A percentile compares a stretch with the other conserved stretches of the same genome.
phyloP scores from a whole-genome alignment of 2,888 invertebrate genomes.

The Mactromeris polynyma region DNA sequence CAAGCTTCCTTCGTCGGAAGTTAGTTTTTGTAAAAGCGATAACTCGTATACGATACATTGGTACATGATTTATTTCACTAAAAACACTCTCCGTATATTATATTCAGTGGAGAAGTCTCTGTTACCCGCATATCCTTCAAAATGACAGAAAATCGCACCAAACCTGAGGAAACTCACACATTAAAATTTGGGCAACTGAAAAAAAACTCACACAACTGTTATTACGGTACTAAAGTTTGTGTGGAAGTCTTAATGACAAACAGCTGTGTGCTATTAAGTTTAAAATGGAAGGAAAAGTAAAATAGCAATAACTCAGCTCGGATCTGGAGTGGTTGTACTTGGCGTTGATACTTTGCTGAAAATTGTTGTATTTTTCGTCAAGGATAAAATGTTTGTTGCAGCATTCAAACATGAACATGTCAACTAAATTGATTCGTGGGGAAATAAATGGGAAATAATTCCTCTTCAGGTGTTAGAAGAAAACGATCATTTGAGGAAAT shows the following conservation, averaged over 20 bases:
- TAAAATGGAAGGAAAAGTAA: constrained; percentile 34
- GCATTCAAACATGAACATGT: neutral
- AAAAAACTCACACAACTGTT: constrained; percentile 47
- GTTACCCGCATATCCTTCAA: neutral
- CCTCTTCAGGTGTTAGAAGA: neutral
- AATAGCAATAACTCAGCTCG: constrained; percentile 22
- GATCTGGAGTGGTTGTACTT: constrained; percentile 22
- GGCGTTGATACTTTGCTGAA: neutral
- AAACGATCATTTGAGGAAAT: neutral
- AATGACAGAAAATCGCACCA: constrained; percentile 43
- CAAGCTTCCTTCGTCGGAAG: neutral
- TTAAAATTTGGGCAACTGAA: constrained; percentile 39
- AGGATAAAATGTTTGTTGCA: neutral
- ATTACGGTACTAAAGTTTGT: constrained; percentile 41
- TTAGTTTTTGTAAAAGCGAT: neutral
- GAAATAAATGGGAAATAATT: constrained; percentile 11
- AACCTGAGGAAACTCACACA: constrained; percentile 37
- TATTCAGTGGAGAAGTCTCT: neutral
- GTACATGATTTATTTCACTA: neutral
- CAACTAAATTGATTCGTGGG: constrained; percentile 4
- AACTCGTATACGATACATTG: neutral
- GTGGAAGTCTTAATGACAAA: constrained; percentile 47
- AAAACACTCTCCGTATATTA: constrained; percentile 7
- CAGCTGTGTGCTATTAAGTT: constrained; percentile 55
- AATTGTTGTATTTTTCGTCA: constrained; percentile 4